Evolutionary conservation across 2,888 invertebrate genomes (phyloP).

Genomic region (Torymus auratus): DNA sequence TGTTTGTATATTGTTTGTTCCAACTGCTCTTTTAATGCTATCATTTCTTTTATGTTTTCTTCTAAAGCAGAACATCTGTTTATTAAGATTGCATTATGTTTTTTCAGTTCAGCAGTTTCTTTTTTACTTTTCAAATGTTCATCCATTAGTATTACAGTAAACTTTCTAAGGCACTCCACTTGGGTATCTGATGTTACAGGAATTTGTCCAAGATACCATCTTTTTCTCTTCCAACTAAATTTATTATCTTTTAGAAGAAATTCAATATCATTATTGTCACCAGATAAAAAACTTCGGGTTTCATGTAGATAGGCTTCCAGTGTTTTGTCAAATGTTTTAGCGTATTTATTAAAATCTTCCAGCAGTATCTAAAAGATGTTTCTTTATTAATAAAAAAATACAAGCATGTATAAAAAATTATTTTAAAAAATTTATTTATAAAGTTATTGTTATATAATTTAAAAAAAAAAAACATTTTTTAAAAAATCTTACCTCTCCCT

Average conservation of each 20-base stretch:
- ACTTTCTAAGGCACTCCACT: conserved; percentile 55
- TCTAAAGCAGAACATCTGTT: conserved; percentile 51
- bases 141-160: conserved; percentile 57
- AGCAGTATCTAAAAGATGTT: conserved; percentile 60
- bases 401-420: not conserved
- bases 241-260: conserved; percentile 61
- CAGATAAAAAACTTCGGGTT: conserved; percentile 63
- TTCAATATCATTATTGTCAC: conserved; percentile 60
- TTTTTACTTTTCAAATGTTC: conserved; percentile 53
- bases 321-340: conserved; percentile 58
- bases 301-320: conserved; percentile 61
- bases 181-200: conserved; percentile 58
- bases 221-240: conserved; percentile 65
- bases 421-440: not conserved
- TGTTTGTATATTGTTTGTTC: conserved; percentile 65
- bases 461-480: not conserved
- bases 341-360: conserved; percentile 57
- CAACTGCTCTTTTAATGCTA: conserved; percentile 62
- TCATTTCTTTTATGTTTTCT: conserved; percentile 58
- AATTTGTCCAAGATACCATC: conserved; percentile 64
- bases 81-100: conserved; percentile 59
- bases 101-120: conserved; percentile 29
- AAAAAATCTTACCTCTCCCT: conserved; percentile 62
- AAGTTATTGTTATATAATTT: not conserved
- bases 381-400: not conserved